Conservation (phyloP, 2,888 invertebrate species). For the Asteroscopus sphinx region DNA sequence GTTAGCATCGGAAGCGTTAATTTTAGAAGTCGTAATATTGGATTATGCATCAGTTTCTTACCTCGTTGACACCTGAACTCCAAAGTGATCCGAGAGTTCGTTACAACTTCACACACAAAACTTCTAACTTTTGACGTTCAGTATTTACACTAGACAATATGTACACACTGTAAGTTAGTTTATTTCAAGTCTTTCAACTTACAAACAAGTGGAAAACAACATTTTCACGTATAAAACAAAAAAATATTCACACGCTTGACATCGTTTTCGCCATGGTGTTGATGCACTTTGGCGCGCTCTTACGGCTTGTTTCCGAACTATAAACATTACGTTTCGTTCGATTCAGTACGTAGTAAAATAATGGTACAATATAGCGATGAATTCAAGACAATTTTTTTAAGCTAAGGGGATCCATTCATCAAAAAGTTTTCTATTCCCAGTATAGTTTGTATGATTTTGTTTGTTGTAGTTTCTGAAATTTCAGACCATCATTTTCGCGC, state of each 20-base stretch:
- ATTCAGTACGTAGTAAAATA: conserved; percentile 43
- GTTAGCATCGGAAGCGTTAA: conserved; percentile 70
- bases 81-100: conserved; percentile 86
- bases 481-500: too few relatives aligned
- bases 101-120: conserved; percentile 86
- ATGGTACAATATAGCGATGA: too few relatives aligned
- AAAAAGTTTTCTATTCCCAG: too few relatives aligned
- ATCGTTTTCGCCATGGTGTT: conserved; percentile 86
- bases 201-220: conserved; percentile 82
- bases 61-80: conserved; percentile 90
- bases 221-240: conserved; percentile 85
- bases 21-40: conserved; percentile 79
- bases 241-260: conserved; percentile 85
- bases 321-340: conserved; percentile 56
- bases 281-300: conserved; percentile 78
- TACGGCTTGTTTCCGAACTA: conserved; percentile 59
- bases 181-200: conserved; percentile 77
- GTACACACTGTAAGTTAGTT: conserved; percentile 75
- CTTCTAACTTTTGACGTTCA: conserved; percentile 79
- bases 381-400: too few relatives aligned
- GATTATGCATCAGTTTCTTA: conserved; percentile 85
- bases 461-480: too few relatives aligned
- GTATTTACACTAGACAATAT: conserved; percentile 70
- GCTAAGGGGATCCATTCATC: too few relatives aligned
- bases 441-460: too few relatives aligned